A percentile compares a stretch with the other conserved stretches of the same genome.
Conservation (phyloP, 2,797 vertebrate species). For the Vultur gryphus region DNA sequence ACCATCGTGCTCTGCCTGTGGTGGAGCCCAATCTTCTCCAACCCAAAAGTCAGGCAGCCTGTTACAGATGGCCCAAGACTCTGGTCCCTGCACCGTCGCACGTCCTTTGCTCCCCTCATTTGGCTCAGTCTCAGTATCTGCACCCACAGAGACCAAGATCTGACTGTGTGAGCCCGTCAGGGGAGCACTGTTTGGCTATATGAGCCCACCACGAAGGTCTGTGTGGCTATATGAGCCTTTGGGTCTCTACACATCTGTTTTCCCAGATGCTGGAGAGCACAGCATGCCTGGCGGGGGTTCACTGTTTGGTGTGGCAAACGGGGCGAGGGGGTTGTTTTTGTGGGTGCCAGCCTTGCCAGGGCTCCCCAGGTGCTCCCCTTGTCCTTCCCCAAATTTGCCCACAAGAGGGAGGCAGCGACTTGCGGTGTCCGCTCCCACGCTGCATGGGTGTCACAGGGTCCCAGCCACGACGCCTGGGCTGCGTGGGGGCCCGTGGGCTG, state of each 20-base stretch:
- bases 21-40: neutral
- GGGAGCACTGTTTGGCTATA: too few relatives aligned
- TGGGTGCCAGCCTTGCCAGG: neutral
- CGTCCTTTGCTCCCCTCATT: neutral
- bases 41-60: neutral
- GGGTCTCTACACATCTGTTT: neutral
- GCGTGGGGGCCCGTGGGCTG: neutral
- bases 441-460: neutral
- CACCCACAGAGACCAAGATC: neutral
- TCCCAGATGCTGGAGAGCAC: neutral
- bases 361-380: neutral
- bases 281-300: accelerated
- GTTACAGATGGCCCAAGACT: neutral
- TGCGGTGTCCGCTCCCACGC: neutral
- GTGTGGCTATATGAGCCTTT: neutral
- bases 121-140: neutral
- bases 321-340: neutral
- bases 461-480: neutral
- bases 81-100: accelerated
- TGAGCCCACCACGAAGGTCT: accelerated
- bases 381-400: neutral
- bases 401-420: neutral
- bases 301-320: accelerated
- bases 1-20: neutral
- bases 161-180: accelerated